Evolutionary conservation across 2,797 vertebrate species (phyloP), one percentile per base, ranked within the genome.

Genomic region (Macropus fuliginosus): DNA sequence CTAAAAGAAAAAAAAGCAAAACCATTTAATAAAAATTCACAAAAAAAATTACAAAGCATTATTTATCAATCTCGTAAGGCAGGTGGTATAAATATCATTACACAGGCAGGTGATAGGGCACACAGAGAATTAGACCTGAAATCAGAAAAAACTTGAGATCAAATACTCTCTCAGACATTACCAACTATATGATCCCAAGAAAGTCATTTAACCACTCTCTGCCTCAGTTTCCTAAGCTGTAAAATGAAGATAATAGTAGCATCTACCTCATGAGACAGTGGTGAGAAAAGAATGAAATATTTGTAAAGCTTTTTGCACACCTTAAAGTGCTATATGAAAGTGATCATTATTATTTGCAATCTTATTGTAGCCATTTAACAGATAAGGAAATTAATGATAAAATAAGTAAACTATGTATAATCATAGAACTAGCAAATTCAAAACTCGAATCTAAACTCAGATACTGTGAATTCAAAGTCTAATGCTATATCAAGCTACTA

Each of bases 1-100:
- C 99, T 99, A 62, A 21, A 97, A 96, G 55, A 95, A 91, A 98
- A 0, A 89, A 97, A 12, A 10, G 1, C 52, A 91, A 46, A 3
- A 24, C 40, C 21, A 46, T 11, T 87, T 87, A 87, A 50, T 46
- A 50, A 87, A 34, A 87, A 12, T 18, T 55, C 29, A 55, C 34
- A 9, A 91, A 91, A 92, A 59, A 5, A 10, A 40, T 81, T 57
- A 96, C 57, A 54, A 95, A 91, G 54, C 3, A 54, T 55, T 9
- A 54, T 91, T 8, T 13, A 27, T 5, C 6, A n/a, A 91, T 31
- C 10, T 28, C 9, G 0, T 46, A 3, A 87, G 34, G 6, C 11
- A 27, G 10, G 50, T 13, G 14, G 46, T 55, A 54, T 16, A 54
- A 89, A 91, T 14, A 21, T 5, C 31, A 56, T 87, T 92, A 56